These are phyloP conservation scores for Entomobrya proxima DNA, from an alignment of 2,888 invertebrate genomes.

Conservation along the genomic window DNA sequence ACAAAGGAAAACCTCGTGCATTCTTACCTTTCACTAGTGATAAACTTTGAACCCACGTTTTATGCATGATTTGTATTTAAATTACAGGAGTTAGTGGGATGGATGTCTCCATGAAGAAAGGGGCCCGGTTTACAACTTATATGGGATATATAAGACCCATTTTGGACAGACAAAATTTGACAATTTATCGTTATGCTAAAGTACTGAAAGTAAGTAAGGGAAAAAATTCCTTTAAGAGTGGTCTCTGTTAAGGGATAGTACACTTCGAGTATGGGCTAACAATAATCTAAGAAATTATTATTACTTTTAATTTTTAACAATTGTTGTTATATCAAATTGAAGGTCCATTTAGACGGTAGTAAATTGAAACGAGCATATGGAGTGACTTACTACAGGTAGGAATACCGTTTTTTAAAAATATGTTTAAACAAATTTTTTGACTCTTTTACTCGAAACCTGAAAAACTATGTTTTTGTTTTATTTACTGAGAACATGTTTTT, in stretches of 20 bases:
- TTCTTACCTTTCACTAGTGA: background rate
- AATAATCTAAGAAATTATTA: background rate
- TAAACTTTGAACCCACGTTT: background rate
- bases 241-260: background rate
- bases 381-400: conserved; percentile 72
- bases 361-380: conserved; percentile 70
- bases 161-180: conserved; percentile 51
- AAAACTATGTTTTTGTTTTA: background rate
- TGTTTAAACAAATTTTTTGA: too few relatives aligned
- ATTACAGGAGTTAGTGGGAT: conserved; percentile 64
- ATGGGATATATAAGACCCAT: conserved; percentile 63
- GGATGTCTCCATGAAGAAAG: conserved; percentile 69
- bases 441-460: too few relatives aligned
- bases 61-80: background rate
- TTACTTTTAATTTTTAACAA: background rate
- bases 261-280: background rate
- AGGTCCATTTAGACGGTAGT: conserved; percentile 71
- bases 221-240: too few relatives aligned
- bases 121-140: conserved; percentile 66
- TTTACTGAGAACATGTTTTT: background rate
- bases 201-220: conserved; percentile 65
- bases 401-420: too few relatives aligned
- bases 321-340: background rate
- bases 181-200: conserved; percentile 66
- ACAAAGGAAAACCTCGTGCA: background rate